Evolutionary conservation across 53 echinoderm and acorn worm genomes (phyloP).

Genomic region (Astropecten irregularis): DNA sequence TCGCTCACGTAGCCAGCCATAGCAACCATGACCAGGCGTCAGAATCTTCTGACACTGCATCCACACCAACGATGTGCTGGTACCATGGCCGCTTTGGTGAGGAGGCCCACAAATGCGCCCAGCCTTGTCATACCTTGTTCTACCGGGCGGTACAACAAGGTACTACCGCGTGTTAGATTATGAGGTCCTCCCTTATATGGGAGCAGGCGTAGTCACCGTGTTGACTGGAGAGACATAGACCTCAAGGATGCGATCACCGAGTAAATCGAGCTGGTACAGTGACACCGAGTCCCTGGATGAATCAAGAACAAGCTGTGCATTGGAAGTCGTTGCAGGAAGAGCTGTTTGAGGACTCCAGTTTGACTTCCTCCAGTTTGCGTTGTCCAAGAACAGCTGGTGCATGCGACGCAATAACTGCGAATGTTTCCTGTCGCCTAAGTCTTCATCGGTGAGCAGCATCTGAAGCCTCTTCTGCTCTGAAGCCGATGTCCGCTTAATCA

Average conservation of each 20-base stretch:
- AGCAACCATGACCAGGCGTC: neutral
- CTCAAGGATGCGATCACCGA: slow-evolving; percentile 23
- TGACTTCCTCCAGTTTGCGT: no score
- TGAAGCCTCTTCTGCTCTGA: slow-evolving; percentile 10
- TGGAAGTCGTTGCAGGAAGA: slow-evolving; percentile 31
- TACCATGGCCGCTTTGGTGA: neutral
- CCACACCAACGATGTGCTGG: neutral
- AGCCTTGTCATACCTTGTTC: neutral
- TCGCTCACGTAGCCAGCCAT: neutral
- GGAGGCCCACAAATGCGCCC: neutral
- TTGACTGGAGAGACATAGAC: neutral
- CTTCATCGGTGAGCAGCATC: slow-evolving; percentile 5
- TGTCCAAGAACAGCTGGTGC: no score
- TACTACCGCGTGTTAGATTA: neutral
- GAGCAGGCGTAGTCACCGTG: neutral
- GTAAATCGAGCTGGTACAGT: neutral
- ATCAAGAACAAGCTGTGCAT: slow-evolving; percentile 11
- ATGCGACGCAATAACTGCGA: neutral
- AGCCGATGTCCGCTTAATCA: slow-evolving; percentile 21
- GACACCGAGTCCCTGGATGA: neutral
- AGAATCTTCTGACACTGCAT: neutral
- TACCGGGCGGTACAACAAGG: no score
- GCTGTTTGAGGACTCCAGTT: no score
- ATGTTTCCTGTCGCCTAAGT: neutral
- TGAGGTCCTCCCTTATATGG: neutral